Conservation (phyloP, 2,797 vertebrate species). For the Leptoclinus maculatus region DNA sequence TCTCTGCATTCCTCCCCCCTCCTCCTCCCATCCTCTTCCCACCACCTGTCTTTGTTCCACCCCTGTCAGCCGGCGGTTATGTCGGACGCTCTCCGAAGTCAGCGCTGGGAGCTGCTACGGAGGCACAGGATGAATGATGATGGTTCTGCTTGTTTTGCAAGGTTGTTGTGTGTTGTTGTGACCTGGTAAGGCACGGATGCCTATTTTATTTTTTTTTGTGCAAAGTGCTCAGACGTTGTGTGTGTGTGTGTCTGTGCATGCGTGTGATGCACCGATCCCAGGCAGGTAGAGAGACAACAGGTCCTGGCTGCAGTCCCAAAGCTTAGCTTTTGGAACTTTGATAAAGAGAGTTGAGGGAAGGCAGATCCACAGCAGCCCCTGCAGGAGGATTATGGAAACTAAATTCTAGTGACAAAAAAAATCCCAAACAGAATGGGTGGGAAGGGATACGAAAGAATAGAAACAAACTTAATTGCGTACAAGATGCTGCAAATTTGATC, state of each 20-base stretch:
- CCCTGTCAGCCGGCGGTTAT: conserved; percentile 49
- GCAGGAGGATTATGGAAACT: conserved; percentile 67
- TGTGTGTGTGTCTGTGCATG: conserved; percentile 1
- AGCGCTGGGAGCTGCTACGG: conserved; percentile 33
- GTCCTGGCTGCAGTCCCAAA: conserved; percentile 64
- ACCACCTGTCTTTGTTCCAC: conserved; percentile 65
- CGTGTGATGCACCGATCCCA: conserved; percentile 38
- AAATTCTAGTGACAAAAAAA: conserved; percentile 8
- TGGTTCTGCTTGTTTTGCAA: conserved; percentile 59
- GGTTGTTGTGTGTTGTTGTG: conserved; percentile 67
- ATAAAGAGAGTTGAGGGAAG: conserved; percentile 39
- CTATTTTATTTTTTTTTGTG: conserved; percentile 30
- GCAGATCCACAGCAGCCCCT: conserved; percentile 82
- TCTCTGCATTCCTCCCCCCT: conserved; percentile 2
- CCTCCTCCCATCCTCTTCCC: conserved; percentile 16
- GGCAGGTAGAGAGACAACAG: conserved; percentile 70
- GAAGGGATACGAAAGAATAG: neutral
- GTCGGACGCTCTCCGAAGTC: conserved; percentile 38
- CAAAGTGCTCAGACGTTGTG: conserved; percentile 52
- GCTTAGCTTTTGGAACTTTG: conserved; percentile 50
- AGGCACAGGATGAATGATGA: conserved; percentile 55
- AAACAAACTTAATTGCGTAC: neutral
- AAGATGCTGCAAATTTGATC: conserved; percentile 1
- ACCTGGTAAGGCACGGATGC: conserved; percentile 58
- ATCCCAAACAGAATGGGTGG: neutral